Evolutionary conservation across 2,797 vertebrate genomes (phyloP).

Genomic region (Thripadectes ignobilis): DNA sequence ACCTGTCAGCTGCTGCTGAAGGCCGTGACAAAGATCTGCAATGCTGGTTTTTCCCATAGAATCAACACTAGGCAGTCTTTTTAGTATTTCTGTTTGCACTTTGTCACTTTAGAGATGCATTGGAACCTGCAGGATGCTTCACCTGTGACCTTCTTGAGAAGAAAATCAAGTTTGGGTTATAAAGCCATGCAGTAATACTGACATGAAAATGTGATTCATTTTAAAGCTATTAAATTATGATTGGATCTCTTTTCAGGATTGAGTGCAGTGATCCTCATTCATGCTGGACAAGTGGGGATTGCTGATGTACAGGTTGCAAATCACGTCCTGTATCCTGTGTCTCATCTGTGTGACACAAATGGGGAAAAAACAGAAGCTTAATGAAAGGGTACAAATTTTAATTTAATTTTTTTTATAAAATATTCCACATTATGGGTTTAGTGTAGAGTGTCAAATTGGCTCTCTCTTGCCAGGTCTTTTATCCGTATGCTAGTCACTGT

Average conservation of each 20-base stretch:
- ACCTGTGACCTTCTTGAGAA: not conserved
- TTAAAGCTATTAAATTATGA: not conserved
- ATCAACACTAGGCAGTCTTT: not conserved
- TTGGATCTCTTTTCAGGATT: not conserved
- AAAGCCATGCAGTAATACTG: not conserved
- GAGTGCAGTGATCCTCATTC: not conserved
- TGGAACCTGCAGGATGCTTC: not conserved
- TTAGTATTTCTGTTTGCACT: not conserved
- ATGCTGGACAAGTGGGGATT: not conserved
- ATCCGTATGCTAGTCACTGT: not conserved
- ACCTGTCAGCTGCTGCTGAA: not conserved
- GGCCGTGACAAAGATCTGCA: not conserved
- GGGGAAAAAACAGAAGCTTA: not conserved
- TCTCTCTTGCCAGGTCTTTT: not conserved
- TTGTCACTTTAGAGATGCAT: not conserved
- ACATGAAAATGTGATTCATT: not conserved
- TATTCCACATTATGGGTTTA: not conserved
- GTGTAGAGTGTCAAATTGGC: not conserved
- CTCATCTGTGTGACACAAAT: not conserved
- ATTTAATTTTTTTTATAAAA: not conserved
- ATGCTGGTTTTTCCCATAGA: fast-evolving
- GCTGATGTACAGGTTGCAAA: not conserved
- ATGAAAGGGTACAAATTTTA: not conserved
- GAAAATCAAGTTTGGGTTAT: not conserved
- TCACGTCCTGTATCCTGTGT: not conserved